Evolutionary conservation across 2,797 vertebrate species (phyloP), one percentile per base, ranked within the genome.

Genomic region (Euphonia xanthogaster): DNA sequence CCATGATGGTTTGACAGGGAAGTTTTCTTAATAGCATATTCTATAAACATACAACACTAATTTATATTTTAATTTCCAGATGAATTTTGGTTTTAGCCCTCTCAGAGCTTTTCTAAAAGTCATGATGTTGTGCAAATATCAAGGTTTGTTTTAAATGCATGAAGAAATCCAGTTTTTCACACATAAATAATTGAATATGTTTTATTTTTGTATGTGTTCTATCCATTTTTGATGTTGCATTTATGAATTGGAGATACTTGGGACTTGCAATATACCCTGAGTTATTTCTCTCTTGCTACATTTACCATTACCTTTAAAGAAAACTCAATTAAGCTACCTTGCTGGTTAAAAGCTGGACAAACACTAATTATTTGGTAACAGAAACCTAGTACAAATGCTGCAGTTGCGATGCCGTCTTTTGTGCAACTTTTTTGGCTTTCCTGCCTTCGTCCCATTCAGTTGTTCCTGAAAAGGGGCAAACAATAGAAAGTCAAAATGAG

Each of bases 311-410:
- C 12, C 33, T 92, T 75, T 45, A 37, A 78, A 35, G 30, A 93
- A 93, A 87, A 91, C 53, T 81, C 42, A 13, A 57, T 54, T 65
- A 63, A 70, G 31, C 4, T 42, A 35, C 25, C 21, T 79, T 24
- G 37, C 28, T 92, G 68, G 45, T 92, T 96, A 96, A 95, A 96
- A 89, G 63, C 31, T 40, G 31, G 53, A 75, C 24, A 37, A 51
- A 48, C 4, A 9, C 6, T 55, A 40, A 81, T 90, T 95, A 78
- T 65, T 73, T 86, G 14, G 31, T 50, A 19, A 35, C 12, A 70
- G 7, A 97, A 96, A 71, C 28, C 37, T 55, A 39, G 6, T 7
- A 73, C 33, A 83, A 76, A 35, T 3, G 10, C 25, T 76, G n/a
- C 23, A 82, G 44, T 3, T 75, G 71, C 76, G 53, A 79, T 88